These are phyloP conservation scores for Jordanella pulchra DNA, from an alignment of 2,797 vertebrate genomes.

Conservation along the genomic window DNA sequence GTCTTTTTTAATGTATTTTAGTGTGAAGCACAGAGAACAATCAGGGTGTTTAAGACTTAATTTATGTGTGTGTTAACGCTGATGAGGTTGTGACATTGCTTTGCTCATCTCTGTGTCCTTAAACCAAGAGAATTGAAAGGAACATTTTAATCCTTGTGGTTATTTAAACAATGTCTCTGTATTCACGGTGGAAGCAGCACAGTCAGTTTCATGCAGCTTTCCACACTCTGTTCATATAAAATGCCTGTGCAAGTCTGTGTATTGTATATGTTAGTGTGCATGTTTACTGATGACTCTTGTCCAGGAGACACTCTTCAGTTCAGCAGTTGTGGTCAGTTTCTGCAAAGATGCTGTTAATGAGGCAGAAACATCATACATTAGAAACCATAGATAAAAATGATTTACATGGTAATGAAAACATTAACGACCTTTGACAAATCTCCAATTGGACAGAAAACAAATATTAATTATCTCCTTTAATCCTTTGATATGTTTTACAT, in stretches of 20 bases:
- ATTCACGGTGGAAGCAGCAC: not conserved
- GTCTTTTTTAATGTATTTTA: constrained; percentile 1
- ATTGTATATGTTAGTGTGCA: not conserved
- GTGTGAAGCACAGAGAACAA: not conserved
- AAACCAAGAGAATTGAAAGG: constrained; percentile 24
- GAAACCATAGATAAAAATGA: constrained; percentile 35
- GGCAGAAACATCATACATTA: constrained; percentile 37
- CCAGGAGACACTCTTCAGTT: constrained; percentile 24
- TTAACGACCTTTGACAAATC: constrained; percentile 41
- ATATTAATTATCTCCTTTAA: constrained; percentile 55
- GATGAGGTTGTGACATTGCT: constrained; percentile 21
- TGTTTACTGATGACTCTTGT: constrained; percentile 4
- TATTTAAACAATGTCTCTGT: constrained; percentile 7
- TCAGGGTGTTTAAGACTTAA: not conserved
- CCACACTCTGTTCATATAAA: not conserved
- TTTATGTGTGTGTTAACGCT: constrained; percentile 29
- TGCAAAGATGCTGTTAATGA: constrained; percentile 52
- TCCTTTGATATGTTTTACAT: constrained; percentile 40
- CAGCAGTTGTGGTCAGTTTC: constrained; percentile 25
- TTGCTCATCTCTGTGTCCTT: constrained; percentile 26
- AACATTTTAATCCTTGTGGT: constrained; percentile 28
- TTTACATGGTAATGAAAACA: constrained; percentile 58
- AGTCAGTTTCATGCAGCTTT: constrained; percentile 13
- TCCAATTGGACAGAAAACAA: constrained; percentile 57
- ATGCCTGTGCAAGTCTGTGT: not conserved